Conservation (phyloP, 2,797 vertebrate species). For the Notolabrus celidotus region DNA sequence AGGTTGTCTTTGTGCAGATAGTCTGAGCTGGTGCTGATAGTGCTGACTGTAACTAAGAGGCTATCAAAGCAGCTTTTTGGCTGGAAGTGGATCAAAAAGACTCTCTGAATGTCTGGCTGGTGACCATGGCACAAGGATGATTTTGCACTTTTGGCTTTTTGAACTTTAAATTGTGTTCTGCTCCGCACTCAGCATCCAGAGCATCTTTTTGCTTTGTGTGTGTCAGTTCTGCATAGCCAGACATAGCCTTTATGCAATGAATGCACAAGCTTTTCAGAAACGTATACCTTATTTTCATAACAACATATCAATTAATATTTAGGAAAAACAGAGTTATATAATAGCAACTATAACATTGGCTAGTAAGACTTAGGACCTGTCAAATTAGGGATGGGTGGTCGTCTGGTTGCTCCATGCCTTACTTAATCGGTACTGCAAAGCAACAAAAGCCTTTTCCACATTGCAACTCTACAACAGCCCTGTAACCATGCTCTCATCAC, state of each 20-base stretch:
- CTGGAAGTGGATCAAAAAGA: conserved; percentile 54
- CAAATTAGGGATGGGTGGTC: too few species aligned
- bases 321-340: too few species aligned
- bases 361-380: too few species aligned
- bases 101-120: conserved; percentile 16
- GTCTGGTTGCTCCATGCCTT: too few species aligned
- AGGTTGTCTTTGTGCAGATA: conserved; percentile 53
- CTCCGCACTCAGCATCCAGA: background rate
- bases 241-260: background rate
- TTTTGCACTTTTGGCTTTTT: conserved; percentile 28
- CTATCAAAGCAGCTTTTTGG: conserved; percentile 41
- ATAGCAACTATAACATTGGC: too few species aligned
- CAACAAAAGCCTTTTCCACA: too few species aligned
- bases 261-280: too few species aligned
- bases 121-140: conserved; percentile 31
- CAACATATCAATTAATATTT: too few species aligned
- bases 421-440: too few species aligned
- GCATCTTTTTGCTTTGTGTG: conserved; percentile 2
- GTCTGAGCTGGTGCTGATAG: conserved; percentile 54
- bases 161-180: conserved; percentile 18
- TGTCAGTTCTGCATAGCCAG: conserved; percentile 21
- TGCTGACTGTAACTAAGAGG: conserved; percentile 45
- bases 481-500: too few species aligned
- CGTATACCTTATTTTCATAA: too few species aligned
- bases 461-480: too few species aligned